Evolutionary conservation across 1,140 invertebrate species (phyloP), one percentile per base, ranked within the genome.

Genomic region (Drosophila ironensis): DNA sequence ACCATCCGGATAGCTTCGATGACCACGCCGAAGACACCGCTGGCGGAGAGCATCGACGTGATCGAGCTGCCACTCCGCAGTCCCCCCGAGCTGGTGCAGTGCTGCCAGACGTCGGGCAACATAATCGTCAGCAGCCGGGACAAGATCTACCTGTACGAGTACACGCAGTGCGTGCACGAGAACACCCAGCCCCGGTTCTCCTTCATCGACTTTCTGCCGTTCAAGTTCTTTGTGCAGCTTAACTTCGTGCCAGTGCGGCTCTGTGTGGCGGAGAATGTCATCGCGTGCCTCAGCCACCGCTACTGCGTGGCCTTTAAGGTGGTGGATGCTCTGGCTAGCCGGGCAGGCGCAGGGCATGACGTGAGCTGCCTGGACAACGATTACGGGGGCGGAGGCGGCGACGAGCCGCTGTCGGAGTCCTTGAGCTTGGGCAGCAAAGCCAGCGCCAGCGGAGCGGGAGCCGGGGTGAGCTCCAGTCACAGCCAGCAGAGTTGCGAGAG

Each of bases 251-350:
- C 88, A 3, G 25, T 87, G 16, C 81, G 82, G 2, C 50, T 89
- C 3, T 75, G 72, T 17, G 53, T 89, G 25, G 76, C 84, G 4
- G 88, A 89, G 52, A 89, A 89, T 68, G 88, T 89, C 1, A 89
- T 89, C 4, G 88, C 88, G 5, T 89, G 88, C 35, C 63, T 89
- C 2, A 89, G 72, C 54, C 87, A 89, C 57, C 81, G 84, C 1
- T 88, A 84, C 52, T 89, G 88, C 27, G 88, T 89, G 11, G 88
- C 88, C 4, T 89, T 89, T 20, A 89, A 89, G 42, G 81, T 89
- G 27, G 75, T 89, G 2, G 88, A 89, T 50, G 81, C 81, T 0
- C 20, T 89, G 19, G 61, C 78, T 3, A 87, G 47, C 17, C 59
- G 76, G 7, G 16, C 38, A 0, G 37, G 56, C 9, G 38, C 27